Evolutionary conservation across 2,113 vertebrate genomes (phyloP), one percentile per base, ranked within the genome.

Genomic region (Elachura formosa): DNA sequence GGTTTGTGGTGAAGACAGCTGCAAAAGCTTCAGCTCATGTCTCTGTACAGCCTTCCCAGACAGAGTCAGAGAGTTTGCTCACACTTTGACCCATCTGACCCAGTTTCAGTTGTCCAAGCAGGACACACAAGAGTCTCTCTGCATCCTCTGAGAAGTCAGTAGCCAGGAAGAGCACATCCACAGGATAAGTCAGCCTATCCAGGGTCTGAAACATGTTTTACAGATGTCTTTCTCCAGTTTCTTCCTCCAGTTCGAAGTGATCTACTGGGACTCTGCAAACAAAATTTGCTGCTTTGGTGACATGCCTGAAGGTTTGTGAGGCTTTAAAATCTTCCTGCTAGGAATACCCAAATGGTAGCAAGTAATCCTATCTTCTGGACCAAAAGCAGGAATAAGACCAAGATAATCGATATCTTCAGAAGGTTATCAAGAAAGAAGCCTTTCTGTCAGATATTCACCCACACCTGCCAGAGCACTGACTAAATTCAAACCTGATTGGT

Each of bases 51-150:
- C 87, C 14, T 71, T 80, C 51, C 36, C 0, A 0, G 24, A 6
- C 1, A 7, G 49, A 58, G 66, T 74, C 55, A 46, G 43, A 25
- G 5, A 33, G 49, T 66, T 83, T 66, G 9, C 29, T 83, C 55
- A 18, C 0, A 0, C 25, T 82, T 76, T 56, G 62, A 87, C 52
- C 24, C 51, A 46, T n/a, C 36, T 0, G 0, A 52, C 19, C 5
- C 56, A 12, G 8, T 33, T 61, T 52, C 13, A n/a, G 2, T 6
- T 64, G 24, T 45, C 77, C 62, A 64, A 59, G 5, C 8, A n/a
- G 24, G 12, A 55, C 18, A 46, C 0, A 1, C 41, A 46, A 29
- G 15, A 25, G 36, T 48, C 34, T 54, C 24, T 43, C 62, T 81
- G 18, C 34, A 36, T 45, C 62, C 41, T 56, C 83, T 76, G 41